Percentiles rank a stretch among this genome's conserved stretches.
Evolutionary conservation across 2,797 vertebrate species (phyloP).

Genomic region (Centropyge bicolor): DNA sequence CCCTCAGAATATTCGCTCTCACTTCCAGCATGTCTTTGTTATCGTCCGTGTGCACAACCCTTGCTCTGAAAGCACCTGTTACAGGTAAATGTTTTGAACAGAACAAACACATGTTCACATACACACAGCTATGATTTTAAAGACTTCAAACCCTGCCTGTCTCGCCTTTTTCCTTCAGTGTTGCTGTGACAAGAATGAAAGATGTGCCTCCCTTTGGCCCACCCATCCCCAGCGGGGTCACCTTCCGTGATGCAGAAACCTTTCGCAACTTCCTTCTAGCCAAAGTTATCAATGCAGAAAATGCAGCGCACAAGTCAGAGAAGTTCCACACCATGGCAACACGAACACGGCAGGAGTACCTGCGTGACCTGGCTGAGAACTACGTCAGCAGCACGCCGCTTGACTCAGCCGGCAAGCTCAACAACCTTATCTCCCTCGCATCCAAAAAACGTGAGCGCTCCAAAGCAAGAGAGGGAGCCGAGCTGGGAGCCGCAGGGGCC

Average conservation of each 20-base stretch:
- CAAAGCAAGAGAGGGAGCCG: slow-evolving; percentile 86
- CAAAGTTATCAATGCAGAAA: slow-evolving; percentile 95
- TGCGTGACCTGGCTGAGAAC: slow-evolving; percentile 93
- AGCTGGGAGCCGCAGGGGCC: slow-evolving; percentile 88
- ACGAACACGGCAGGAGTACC: slow-evolving; percentile 92
- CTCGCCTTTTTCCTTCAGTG: slow-evolving; percentile 78
- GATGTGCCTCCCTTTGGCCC: slow-evolving; percentile 95
- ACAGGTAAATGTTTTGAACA: slow-evolving; percentile 86
- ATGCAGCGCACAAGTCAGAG: slow-evolving; percentile 93
- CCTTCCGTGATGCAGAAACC: slow-evolving; percentile 89
- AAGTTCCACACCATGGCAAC: slow-evolving; percentile 98
- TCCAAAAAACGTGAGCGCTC: slow-evolving; percentile 93
- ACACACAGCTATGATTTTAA: not conserved
- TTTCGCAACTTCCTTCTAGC: slow-evolving; percentile 94
- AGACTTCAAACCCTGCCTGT: not conserved
- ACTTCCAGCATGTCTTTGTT: slow-evolving; percentile 97
- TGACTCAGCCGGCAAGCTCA: slow-evolving; percentile 90
- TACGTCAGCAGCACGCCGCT: slow-evolving; percentile 90
- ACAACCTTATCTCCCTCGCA: slow-evolving; percentile 92
- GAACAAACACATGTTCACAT: not conserved
- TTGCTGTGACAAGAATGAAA: slow-evolving; percentile 96
- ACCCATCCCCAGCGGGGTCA: slow-evolving; percentile 87
- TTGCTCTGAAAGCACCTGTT: slow-evolving; percentile 91
- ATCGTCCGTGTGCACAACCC: slow-evolving; percentile 93
- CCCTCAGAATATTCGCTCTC: slow-evolving; percentile 94